Conservation (phyloP, 2,113 vertebrate species). For the Ceyx melanurus region DNA sequence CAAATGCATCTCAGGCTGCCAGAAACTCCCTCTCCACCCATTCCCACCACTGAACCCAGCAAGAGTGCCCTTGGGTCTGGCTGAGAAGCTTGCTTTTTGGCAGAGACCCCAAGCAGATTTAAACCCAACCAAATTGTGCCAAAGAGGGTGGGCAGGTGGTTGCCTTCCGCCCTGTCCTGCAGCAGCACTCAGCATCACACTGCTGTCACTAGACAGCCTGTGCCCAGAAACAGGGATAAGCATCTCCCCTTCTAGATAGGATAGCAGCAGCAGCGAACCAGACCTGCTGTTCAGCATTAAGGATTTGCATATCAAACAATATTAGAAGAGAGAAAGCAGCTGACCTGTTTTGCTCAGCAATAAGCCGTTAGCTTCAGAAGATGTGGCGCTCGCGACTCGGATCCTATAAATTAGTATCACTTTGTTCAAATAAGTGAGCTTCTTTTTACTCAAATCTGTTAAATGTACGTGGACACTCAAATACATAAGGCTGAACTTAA, state of each 20-base stretch:
- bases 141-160: not conserved
- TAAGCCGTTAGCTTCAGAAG: not conserved
- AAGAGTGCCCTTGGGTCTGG: not conserved
- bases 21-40: not conserved
- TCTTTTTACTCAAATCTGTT: not conserved
- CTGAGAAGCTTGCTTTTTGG: not conserved
- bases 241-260: not conserved
- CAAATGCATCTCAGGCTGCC: not conserved
- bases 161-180: not conserved
- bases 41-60: conserved; percentile 16
- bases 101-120: not conserved
- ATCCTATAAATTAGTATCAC: not conserved
- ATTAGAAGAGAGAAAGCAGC: not conserved
- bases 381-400: not conserved
- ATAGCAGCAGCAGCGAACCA: not conserved
- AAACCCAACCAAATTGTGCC: not conserved
- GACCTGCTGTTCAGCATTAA: not conserved
- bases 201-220: not conserved
- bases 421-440: not conserved
- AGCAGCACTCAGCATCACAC: rapidly evolving
- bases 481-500: not conserved
- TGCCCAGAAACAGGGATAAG: not conserved
- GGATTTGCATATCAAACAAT: not conserved
- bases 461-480: not conserved
- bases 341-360: not conserved